Conservation (phyloP, 2,797 vertebrate genomes). For the Acanthurus lineatus region DNA sequence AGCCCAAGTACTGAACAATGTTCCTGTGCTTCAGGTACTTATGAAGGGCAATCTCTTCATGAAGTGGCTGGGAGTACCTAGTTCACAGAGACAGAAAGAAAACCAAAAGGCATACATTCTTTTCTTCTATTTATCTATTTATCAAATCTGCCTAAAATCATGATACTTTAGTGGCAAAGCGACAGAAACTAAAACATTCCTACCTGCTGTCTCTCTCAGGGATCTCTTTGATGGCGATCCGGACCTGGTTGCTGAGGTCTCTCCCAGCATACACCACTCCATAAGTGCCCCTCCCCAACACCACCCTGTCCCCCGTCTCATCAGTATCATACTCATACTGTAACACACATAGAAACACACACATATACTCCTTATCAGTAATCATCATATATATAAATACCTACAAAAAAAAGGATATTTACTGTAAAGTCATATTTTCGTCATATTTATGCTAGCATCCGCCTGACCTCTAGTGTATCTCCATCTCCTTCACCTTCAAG, state of each 20-base stretch:
- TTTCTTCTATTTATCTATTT: neutral
- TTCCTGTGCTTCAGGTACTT: conserved; percentile 99
- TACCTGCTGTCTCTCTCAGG: conserved; percentile 93
- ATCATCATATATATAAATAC: too few relatives aligned
- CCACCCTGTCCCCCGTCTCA: conserved; percentile 89
- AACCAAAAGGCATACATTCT: neutral
- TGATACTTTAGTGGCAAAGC: too few relatives aligned
- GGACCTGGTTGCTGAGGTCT: conserved; percentile 91
- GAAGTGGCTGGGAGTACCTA: conserved; percentile 97
- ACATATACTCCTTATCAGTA: neutral
- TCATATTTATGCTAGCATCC: too few relatives aligned
- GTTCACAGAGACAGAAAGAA: neutral
- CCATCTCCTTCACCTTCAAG: conserved; percentile 92
- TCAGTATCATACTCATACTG: conserved; percentile 93
- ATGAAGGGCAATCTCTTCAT: conserved; percentile 98
- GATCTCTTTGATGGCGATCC: conserved; percentile 96
- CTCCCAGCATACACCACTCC: conserved; percentile 94
- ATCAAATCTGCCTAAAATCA: neutral
- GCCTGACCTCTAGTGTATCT: conserved; percentile 91
- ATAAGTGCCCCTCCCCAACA: conserved; percentile 92
- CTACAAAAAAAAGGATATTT: too few relatives aligned
- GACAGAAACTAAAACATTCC: neutral
- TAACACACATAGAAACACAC: conserved; percentile 9
- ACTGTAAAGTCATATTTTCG: too few relatives aligned
- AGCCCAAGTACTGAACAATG: conserved; percentile 98